Evolutionary conservation across 2,113 vertebrate genomes (phyloP).

Genomic region (Hymenochirus boettgeri): DNA sequence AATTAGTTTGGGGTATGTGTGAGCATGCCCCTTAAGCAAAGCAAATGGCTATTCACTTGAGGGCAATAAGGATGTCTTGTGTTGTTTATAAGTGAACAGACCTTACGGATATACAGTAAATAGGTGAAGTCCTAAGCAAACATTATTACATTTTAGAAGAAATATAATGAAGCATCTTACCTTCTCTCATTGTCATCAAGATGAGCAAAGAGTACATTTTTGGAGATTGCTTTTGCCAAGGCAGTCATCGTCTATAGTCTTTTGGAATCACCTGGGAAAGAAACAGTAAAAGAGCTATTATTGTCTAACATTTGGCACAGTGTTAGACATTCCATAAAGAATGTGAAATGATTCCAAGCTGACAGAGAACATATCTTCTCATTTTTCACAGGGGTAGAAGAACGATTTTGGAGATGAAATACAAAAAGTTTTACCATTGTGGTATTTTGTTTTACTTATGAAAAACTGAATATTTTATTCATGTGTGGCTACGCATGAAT

Average conservation of each 20-base stretch:
- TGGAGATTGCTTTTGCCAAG: slow-evolving; percentile 93
- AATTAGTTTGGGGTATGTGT: too few relatives aligned
- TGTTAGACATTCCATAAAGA: slow-evolving; percentile 18
- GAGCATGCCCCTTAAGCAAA: too few relatives aligned
- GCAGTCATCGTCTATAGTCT: slow-evolving; percentile 98
- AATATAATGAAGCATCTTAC: too few relatives aligned
- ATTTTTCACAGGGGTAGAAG: slow-evolving; percentile 11
- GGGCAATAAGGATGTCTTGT: too few relatives aligned
- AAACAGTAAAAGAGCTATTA: slow-evolving; percentile 4
- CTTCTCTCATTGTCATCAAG: slow-evolving; percentile 96
- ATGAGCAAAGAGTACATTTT: slow-evolving; percentile 94
- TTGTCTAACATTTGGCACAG: slow-evolving; percentile 8
- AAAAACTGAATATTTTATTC: slow-evolving; percentile 27
- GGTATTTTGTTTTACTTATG: slow-evolving; percentile 4
- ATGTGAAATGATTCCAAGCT: slow-evolving; percentile 9
- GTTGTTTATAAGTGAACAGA: too few relatives aligned
- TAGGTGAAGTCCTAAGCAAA: too few relatives aligned
- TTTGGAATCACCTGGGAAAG: slow-evolving; percentile 88
- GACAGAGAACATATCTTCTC: slow-evolving; percentile 21
- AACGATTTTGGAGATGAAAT: slow-evolving; percentile 8
- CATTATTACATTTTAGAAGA: too few relatives aligned
- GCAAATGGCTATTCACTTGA: too few relatives aligned
- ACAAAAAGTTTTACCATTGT: slow-evolving; percentile 9
- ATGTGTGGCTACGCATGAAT: slow-evolving; percentile 6
- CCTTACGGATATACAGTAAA: too few relatives aligned